Evolutionary conservation across 2,888 invertebrate species (phyloP), one percentile per base, ranked within the genome.

Genomic region (Argyra leucocephala): DNA sequence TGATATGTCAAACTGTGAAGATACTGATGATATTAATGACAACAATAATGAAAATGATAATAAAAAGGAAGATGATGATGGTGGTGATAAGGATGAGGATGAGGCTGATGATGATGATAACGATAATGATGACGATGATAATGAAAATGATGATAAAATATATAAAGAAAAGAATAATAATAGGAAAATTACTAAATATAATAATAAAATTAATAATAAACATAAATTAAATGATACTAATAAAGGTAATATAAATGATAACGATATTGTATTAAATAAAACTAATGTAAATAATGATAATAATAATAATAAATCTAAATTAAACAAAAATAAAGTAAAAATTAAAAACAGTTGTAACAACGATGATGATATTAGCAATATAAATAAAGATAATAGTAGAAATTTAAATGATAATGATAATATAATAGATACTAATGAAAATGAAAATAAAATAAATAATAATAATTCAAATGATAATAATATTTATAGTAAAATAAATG

Each of bases 11-110:
- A n/a, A n/a, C n/a, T n/a, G 5, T 12, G 7, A 59, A 5, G 15
- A 24, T 23, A 60, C 10, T 15, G 15, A 15, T n/a, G 18, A 60
- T 24, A 6, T 22, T 22, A 61, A 64, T 24, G 61, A 48, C 21
- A n/a, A 61, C 24, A 26, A 24, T 64, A 21, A 64, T 48, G 37
- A 24, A 37, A 48, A 61, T 64, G 48, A 64, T 61, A 48, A 24
- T 61, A 48, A 23, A 24, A 21, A 26, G 48, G 61, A 61, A 48
- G 21, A 61, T 60, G 60, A 57, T 57, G 48, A 37, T 61, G n/a
- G 26, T 64, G 18, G 21, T 59, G n/a, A 58, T 22, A 23, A 59
- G 12, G 23, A 23, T 59, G 18, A 23, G n/a, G 21, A 22, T 57
- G 21, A 60, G 22, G 24, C 22, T 60, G 24, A 21, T 26, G 9